phyloP scores from a whole-genome alignment of 2,888 invertebrate genomes.

The Colletes collaris region DNA sequence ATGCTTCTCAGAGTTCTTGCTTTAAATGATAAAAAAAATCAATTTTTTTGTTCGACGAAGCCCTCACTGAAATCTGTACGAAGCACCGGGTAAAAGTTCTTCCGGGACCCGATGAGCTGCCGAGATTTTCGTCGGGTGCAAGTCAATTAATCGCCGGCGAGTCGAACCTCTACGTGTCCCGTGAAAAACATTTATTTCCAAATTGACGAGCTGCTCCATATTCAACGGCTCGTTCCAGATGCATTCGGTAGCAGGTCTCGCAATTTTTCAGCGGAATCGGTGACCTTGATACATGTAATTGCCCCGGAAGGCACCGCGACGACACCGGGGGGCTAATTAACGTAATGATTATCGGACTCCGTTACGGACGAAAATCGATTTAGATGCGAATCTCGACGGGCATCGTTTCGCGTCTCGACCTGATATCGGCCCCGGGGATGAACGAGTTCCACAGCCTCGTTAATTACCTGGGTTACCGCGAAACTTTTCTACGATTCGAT shows the following conservation, averaged over 20 bases:
- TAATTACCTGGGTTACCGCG: conserved; percentile 77
- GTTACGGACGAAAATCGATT: conserved; percentile 71
- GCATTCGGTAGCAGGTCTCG: conserved; percentile 5
- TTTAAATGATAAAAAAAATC: too few species aligned
- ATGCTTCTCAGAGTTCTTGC: too few species aligned
- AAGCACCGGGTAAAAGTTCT: too few species aligned
- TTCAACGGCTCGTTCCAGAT: conserved; percentile 21
- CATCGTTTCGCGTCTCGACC: conserved; percentile 53
- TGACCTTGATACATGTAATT: conserved; percentile 51
- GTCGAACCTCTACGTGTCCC: not conserved
- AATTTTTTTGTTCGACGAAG: too few species aligned
- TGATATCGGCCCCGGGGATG: conserved; percentile 70
- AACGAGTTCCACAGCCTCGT: conserved; percentile 75
- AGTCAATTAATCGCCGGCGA: conserved; percentile 33
- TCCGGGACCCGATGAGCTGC: too few species aligned
- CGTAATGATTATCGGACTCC: conserved; percentile 62
- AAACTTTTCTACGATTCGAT: conserved; percentile 76
- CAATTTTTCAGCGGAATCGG: conserved; percentile 24
- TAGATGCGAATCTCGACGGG: conserved; percentile 70
- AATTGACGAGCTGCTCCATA: conserved; percentile 32
- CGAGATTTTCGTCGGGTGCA: not conserved
- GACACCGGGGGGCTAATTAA: conserved; percentile 62
- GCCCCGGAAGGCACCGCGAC: conserved; percentile 40
- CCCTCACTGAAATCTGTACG: too few species aligned
- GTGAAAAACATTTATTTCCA: not conserved